Evolutionary conservation across 2,113 vertebrate species (phyloP).

Genomic region (Bostrychus sinensis): DNA sequence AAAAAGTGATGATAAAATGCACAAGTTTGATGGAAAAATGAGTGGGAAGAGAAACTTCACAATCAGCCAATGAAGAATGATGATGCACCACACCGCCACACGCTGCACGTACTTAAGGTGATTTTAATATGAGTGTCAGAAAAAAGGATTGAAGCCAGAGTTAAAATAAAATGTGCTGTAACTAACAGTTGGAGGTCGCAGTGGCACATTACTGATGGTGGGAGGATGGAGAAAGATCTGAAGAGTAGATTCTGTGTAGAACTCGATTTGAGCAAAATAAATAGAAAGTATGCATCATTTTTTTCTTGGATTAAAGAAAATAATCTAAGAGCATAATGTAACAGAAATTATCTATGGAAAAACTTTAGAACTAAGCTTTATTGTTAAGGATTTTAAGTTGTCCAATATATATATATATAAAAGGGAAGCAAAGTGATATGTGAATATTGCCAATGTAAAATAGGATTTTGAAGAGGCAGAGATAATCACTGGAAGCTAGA

Average conservation of each 20-base stretch:
- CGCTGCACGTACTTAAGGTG: constrained; percentile 9
- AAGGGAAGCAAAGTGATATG: too few relatives aligned
- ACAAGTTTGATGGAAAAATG: constrained; percentile 24
- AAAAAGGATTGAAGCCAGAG: constrained; percentile 14
- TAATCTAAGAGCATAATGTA: too few relatives aligned
- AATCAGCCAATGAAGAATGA: constrained; percentile 19
- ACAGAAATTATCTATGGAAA: too few relatives aligned
- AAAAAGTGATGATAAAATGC: constrained; percentile 31
- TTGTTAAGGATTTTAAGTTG: too few relatives aligned
- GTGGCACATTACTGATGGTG: background rate
- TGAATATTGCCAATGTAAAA: too few relatives aligned
- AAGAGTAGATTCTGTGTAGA: constrained; percentile 10
- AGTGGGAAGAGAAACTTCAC: constrained; percentile 26
- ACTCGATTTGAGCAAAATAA: background rate
- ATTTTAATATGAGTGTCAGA: constrained; percentile 25
- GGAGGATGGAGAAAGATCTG: too few relatives aligned
- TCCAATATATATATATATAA: too few relatives aligned
- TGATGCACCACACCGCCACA: background rate
- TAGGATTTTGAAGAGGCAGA: too few relatives aligned
- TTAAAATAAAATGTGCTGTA: constrained; percentile 12
- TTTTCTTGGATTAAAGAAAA: too few relatives aligned
- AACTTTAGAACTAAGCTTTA: too few relatives aligned
- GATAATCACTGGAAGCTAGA: too few relatives aligned
- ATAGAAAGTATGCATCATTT: too few relatives aligned
- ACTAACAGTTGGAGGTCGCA: background rate